Evolutionary conservation across 64 coral and sea anemone genomes (phyloP).

Genomic region (Porites australiensis): DNA sequence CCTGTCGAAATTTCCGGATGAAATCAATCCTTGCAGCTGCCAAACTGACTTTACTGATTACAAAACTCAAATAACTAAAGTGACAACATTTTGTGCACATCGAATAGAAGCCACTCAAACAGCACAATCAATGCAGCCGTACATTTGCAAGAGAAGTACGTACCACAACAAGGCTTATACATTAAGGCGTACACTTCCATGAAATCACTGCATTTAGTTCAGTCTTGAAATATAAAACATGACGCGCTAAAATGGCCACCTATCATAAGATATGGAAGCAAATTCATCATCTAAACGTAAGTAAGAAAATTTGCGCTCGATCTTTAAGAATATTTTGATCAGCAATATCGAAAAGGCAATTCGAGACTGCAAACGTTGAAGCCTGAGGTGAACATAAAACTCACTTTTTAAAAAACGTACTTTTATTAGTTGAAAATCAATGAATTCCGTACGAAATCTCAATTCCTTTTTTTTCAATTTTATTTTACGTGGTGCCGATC

Average conservation of each 20-base stretch:
- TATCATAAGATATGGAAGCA: conserved; percentile 32
- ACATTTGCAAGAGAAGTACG: background rate
- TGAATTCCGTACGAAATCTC: too few relatives aligned
- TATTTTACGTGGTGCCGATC: too few relatives aligned
- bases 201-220: too few relatives aligned
- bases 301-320: background rate
- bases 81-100: conserved; percentile 11
- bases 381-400: too few relatives aligned
- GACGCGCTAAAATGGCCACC: background rate
- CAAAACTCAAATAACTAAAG: background rate
- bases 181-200: background rate
- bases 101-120: background rate
- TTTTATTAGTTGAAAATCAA: too few relatives aligned
- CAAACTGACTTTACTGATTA: background rate
- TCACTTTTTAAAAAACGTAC: too few relatives aligned
- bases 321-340: background rate
- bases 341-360: too few relatives aligned
- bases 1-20: conserved; percentile 22
- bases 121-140: too few relatives aligned
- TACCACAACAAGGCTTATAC: background rate
- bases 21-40: background rate
- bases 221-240: too few relatives aligned
- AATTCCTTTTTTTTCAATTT: too few relatives aligned
- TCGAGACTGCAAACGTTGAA: too few relatives aligned
- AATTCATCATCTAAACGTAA: conserved; percentile 13